Evolutionary conservation across 2,113 vertebrate genomes (phyloP).

Genomic region (Alaudala cheleensis): DNA sequence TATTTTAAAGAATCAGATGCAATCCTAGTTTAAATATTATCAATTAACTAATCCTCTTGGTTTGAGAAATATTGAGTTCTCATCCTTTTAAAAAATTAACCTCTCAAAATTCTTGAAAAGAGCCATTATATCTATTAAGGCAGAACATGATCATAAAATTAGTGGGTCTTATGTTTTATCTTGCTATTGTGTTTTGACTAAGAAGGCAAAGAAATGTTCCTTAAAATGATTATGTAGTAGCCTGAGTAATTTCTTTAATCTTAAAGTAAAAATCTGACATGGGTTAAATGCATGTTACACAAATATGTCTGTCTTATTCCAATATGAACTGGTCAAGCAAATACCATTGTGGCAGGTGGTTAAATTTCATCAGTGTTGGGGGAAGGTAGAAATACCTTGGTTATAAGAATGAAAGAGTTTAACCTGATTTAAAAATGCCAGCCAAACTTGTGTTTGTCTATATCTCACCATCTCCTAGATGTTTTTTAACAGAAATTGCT

Average conservation of each 20-base stretch:
- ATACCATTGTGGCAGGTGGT: background rate
- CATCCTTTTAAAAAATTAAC: background rate
- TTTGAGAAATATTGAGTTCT: background rate
- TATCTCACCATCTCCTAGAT: background rate
- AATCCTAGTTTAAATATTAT: background rate
- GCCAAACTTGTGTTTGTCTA: background rate
- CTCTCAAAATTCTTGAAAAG: background rate
- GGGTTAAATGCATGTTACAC: background rate
- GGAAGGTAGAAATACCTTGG: background rate
- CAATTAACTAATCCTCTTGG: background rate
- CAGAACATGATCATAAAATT: background rate
- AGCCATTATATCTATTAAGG: background rate
- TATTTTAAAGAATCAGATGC: background rate
- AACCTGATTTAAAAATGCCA: background rate
- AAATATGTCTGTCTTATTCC: background rate
- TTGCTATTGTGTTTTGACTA: background rate
- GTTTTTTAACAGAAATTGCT: background rate
- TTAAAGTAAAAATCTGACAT: background rate
- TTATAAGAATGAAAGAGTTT: background rate
- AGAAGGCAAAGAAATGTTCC: background rate
- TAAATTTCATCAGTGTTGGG: background rate
- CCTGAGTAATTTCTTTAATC: background rate
- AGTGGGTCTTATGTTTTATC: background rate
- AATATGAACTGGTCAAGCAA: background rate
- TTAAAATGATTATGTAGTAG: background rate